Percentiles rank a stretch among this genome's conserved stretches.
phyloP scores from a whole-genome alignment of 2,797 vertebrate species.

The Argentina silus region DNA sequence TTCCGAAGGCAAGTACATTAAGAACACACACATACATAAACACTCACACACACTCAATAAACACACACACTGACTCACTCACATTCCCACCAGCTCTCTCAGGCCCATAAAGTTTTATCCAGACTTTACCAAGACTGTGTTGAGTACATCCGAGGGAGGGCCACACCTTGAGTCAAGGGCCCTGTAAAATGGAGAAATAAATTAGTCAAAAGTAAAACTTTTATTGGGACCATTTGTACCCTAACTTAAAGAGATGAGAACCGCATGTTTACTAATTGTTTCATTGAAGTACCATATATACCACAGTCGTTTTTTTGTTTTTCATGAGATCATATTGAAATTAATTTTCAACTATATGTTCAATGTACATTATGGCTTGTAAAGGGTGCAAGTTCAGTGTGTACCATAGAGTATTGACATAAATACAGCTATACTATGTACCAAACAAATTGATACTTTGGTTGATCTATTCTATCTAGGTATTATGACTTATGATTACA shows the following conservation, averaged over 20 bases:
- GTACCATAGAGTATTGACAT: neutral
- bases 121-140: slow-evolving; percentile 70
- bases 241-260: slow-evolving; percentile 44
- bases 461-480: too few species aligned
- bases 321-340: too few species aligned
- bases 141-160: slow-evolving; percentile 73
- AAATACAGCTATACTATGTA: too few species aligned
- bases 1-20: too few species aligned
- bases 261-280: slow-evolving; percentile 19
- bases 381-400: neutral
- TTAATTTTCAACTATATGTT: too few species aligned
- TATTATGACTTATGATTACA: too few species aligned
- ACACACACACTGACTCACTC: neutral
- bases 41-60: slow-evolving; percentile 6
- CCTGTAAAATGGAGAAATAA: slow-evolving; percentile 65
- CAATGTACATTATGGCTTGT: too few species aligned
- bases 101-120: slow-evolving; percentile 75
- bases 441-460: too few species aligned
- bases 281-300: too few species aligned
- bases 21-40: slow-evolving; percentile 4
- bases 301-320: too few species aligned
- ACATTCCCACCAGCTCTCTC: slow-evolving; percentile 27
- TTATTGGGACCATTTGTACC: slow-evolving; percentile 53
- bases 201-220: slow-evolving; percentile 63
- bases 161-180: slow-evolving; percentile 56